Conservation (phyloP, 2,888 invertebrate species). For the Falcaria lacertinaria region DNA sequence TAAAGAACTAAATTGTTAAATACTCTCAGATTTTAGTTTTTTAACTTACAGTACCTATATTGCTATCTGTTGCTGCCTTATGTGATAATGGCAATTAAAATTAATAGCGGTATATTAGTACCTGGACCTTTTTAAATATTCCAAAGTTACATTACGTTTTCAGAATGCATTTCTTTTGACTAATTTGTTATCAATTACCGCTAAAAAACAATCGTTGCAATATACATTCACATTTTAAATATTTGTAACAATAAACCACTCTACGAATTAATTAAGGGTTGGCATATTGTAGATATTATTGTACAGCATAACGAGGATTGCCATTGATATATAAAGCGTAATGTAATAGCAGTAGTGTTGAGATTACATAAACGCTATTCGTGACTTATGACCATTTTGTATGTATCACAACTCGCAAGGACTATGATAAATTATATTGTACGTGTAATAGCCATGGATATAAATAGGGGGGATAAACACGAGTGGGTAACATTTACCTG, state of each 20-base stretch:
- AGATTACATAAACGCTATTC: conserved; percentile 24
- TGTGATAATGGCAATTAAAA: conserved; percentile 16
- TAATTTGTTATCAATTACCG: not conserved
- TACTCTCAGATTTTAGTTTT: conserved; percentile 45
- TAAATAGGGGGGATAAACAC: conserved; percentile 49
- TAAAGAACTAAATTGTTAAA: conserved; percentile 24
- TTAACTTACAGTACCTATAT: conserved; percentile 25
- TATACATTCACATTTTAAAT: conserved; percentile 20
- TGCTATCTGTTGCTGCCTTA: conserved; percentile 42
- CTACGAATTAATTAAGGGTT: conserved; percentile 36
- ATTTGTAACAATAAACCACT: conserved; percentile 19
- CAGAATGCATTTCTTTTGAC: too few species aligned
- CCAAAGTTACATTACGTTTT: not conserved
- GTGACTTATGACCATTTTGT: conserved; percentile 44
- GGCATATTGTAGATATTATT: conserved; percentile 59
- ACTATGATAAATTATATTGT: conserved; percentile 67
- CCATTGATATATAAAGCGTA: conserved; percentile 21
- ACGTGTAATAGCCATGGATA: conserved; percentile 58
- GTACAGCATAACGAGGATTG: conserved; percentile 50
- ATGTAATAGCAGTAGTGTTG: conserved; percentile 1
- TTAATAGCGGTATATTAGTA: conserved; percentile 11
- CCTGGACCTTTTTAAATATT: too few species aligned
- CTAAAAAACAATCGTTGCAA: conserved; percentile 21
- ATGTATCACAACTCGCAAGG: conserved; percentile 60
- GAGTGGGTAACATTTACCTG: conserved; percentile 77